Percentiles rank a stretch among this genome's conserved stretches.
phyloP scores from a whole-genome alignment of 2,113 vertebrate species.

The Sturnus vulgaris region DNA sequence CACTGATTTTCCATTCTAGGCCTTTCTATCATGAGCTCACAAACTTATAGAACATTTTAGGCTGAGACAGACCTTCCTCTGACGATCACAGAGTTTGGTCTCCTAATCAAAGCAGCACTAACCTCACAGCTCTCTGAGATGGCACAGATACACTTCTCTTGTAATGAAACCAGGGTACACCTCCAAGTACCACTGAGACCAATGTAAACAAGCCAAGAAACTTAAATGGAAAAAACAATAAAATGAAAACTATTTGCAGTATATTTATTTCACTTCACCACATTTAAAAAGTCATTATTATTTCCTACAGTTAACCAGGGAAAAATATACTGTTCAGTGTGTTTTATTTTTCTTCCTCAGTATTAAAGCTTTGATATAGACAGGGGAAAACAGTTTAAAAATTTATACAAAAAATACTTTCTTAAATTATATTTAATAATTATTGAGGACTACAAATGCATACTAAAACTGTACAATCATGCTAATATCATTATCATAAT shows the following conservation, averaged over 20 bases:
- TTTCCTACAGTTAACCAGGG: neutral
- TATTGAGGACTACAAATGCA: neutral
- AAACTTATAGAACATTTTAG: neutral
- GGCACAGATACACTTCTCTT: neutral
- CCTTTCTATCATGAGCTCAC: neutral
- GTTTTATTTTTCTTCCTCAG: neutral
- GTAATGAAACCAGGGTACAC: neutral
- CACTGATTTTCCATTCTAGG: neutral
- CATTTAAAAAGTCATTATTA: neutral
- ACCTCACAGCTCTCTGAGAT: neutral
- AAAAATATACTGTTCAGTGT: neutral
- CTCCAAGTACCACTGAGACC: neutral
- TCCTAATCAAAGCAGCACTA: neutral
- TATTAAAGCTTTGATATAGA: neutral
- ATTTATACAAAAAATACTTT: neutral
- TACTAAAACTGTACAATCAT: neutral
- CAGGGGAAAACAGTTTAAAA: neutral
- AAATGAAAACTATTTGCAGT: neutral
- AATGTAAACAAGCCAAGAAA: neutral
- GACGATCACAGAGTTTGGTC: accelerated
- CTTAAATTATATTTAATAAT: neutral
- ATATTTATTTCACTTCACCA: neutral
- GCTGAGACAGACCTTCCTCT: neutral
- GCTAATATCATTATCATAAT: neutral
- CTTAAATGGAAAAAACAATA: neutral